Evolutionary conservation across 1,140 invertebrate genomes (phyloP), one percentile per base, ranked within the genome.

Genomic region (Chironomus striatipennis): DNA sequence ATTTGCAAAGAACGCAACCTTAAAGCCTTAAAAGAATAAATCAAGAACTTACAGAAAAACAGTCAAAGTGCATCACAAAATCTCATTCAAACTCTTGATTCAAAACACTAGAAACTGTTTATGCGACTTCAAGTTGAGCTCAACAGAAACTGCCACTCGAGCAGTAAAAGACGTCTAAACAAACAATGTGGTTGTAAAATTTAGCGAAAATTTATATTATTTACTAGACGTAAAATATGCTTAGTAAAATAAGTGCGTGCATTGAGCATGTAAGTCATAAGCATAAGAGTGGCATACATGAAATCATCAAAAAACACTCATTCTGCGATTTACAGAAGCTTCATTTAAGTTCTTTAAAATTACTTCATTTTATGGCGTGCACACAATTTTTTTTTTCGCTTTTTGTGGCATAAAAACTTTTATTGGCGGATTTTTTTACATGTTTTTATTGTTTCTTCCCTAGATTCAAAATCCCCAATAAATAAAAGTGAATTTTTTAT

Each of bases 321-420:
- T n/a, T n/a, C 47, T 12, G 9, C 65, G 18, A 70, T 70, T 21
- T 21, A 4, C 5, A 70, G 18, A 70, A 70, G 20, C 10, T 18
- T 21, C 20, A 20, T 70, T 70, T 20, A 70, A 70, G 65, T 70
- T 18, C 65, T 70, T 70, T 70, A 70, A 70, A 70, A 70, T 70
- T 70, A 21, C 65, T 70, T 21, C 17, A 70, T 70, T 70, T 70
- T 70, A 70, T 70, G n/a, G 17, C 65, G 65, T 20, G 65, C 12
- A 57, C 15, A 57, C n/a, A 57, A 12, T 12, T 57, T n/a, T n/a
- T 57, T 57, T n/a, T n/a, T n/a, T n/a, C n/a, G n/a, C n/a, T n/a
- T n/a, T 57, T 57, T n/a, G 12, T 57, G 47, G 47, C 47, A 57
- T n/a, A n/a, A 57, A 57, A 57, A 57, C 15, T 57, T n/a, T 57